These are phyloP conservation scores for Percopsis omiscomaycus DNA, from an alignment of 2,797 vertebrate genomes.

Conservation along the genomic window DNA sequence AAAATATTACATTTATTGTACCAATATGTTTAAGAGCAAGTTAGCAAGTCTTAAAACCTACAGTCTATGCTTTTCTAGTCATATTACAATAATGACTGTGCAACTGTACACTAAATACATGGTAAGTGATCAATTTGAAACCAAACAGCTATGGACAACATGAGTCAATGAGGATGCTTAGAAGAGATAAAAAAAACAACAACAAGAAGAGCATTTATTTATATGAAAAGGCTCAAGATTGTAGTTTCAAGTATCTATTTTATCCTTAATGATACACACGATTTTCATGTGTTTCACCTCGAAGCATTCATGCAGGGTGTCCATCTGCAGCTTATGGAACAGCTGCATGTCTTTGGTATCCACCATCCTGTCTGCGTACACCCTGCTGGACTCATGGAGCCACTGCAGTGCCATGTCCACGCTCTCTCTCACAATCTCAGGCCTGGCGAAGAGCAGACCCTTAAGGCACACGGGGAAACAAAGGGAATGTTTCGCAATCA, in stretches of 20 bases:
- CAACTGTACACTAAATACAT: too few relatives aligned
- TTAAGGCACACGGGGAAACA: conserved; percentile 50
- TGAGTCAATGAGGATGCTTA: too few relatives aligned
- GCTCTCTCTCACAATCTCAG: conserved; percentile 72
- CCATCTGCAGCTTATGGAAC: conserved; percentile 76
- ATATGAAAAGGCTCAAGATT: too few relatives aligned
- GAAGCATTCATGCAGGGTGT: conserved; percentile 76
- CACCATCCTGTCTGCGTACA: conserved; percentile 82
- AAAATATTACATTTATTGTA: background rate
- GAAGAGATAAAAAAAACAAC: too few relatives aligned
- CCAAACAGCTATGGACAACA: too few relatives aligned
- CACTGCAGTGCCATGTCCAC: conserved; percentile 75
- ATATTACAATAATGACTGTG: too few relatives aligned
- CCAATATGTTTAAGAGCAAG: too few relatives aligned
- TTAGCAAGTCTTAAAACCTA: too few relatives aligned
- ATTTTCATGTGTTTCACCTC: conserved; percentile 67
- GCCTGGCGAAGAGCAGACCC: conserved; percentile 81
- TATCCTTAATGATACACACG: background rate
- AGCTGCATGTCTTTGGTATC: conserved; percentile 75
- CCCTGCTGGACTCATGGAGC: conserved; percentile 79
- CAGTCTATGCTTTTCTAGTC: too few relatives aligned
- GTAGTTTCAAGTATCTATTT: background rate
- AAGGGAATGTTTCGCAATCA: background rate
- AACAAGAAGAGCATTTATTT: too few relatives aligned
- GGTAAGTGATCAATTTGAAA: too few relatives aligned